Base-by-base conservation (phyloP, 1,140 invertebrate genomes). In the Araneus ventricosus region DNA sequence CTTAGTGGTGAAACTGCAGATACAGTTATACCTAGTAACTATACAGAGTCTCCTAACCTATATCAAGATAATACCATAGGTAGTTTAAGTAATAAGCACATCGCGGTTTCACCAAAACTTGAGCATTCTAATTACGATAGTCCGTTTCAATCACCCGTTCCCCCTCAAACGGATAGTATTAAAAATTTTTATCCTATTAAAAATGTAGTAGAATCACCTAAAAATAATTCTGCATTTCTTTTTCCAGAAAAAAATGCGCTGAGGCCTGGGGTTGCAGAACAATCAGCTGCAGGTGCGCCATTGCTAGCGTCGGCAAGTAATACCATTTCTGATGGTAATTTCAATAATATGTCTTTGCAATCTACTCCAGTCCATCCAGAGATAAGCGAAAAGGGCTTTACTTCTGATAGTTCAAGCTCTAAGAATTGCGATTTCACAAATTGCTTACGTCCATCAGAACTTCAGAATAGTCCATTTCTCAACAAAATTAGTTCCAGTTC, bases 391-490 rank as follows among this genome's bases (percentile, higher is more conserved):
- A 75, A 22, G 3, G 6, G 30, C 70, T 27, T 30, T 37, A 30
- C 20, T 75, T 27, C 70, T 75, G 70, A 75, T 75, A 10, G 37
- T 20, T 2, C 70, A 75, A 75, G 70, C 20, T 61, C 52, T 34
- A 34, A 24, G 61, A 34, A 20, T 14, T 85, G 80, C 80, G 90
- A 91, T 85, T 91, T 91, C 57, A 85, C 57, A 41, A 91, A 85
- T 52, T 91, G 90, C 34, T 63, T 91, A 39, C 79, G 80, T 4
- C 90, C 90, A 20, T 91, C 90, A 30, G 20, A 91, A 39, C 52
- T 91, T 27, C 90, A 85, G n/a, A 91, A 91, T 67, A 90, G 88
- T 20, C 27, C 90, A 34, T 91, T 91, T 85, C 80, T 91, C n/a
- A 57, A 59, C 6, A 45, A 90, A 61, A 90, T 90, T 37, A 82